Percentiles rank a stretch among this genome's conserved stretches.
These are phyloP conservation scores for Astropecten irregularis DNA, from an alignment of 53 echinoderm and acorn worm genomes.

Conservation along the genomic window DNA sequence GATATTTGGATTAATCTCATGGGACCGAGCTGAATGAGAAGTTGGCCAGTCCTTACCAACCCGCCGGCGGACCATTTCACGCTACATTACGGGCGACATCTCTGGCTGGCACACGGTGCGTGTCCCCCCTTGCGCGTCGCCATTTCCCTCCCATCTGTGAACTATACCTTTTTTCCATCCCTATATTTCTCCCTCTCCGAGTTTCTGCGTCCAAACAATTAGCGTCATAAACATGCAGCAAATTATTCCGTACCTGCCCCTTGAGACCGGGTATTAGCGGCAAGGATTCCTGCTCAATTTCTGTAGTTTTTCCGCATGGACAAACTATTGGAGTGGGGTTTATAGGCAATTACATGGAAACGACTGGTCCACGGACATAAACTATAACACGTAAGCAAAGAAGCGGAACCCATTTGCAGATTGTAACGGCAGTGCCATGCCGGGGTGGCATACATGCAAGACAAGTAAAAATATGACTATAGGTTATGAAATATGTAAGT, in stretches of 20 bases:
- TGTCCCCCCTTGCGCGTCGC: not conserved
- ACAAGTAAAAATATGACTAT: too few species aligned
- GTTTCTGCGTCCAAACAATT: too few species aligned
- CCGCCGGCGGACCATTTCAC: conserved; percentile 53
- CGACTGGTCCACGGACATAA: conserved; percentile 26
- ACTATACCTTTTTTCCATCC: too few species aligned
- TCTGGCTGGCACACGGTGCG: not conserved
- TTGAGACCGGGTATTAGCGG: not conserved
- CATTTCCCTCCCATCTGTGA: not conserved
- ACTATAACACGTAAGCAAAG: not conserved
- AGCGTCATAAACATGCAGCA: too few species aligned
- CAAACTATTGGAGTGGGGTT: conserved; percentile 42
- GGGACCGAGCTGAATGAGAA: not conserved
- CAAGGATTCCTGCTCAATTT: conserved; percentile 42
- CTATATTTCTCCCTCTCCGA: too few species aligned
- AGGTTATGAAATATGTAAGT: too few species aligned
- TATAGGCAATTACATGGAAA: conserved; percentile 44
- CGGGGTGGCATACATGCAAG: too few species aligned
- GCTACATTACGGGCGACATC: conserved; percentile 47
- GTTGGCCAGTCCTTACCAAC: conserved; percentile 41
- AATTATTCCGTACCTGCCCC: not conserved
- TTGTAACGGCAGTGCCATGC: too few species aligned
- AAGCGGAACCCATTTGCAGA: conserved; percentile 15
- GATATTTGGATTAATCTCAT: conserved; percentile 18
- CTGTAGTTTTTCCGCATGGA: conserved; percentile 34